phyloP scores from a whole-genome alignment of 2,113 vertebrate genomes.

The Melanostigma gelatinosum region DNA sequence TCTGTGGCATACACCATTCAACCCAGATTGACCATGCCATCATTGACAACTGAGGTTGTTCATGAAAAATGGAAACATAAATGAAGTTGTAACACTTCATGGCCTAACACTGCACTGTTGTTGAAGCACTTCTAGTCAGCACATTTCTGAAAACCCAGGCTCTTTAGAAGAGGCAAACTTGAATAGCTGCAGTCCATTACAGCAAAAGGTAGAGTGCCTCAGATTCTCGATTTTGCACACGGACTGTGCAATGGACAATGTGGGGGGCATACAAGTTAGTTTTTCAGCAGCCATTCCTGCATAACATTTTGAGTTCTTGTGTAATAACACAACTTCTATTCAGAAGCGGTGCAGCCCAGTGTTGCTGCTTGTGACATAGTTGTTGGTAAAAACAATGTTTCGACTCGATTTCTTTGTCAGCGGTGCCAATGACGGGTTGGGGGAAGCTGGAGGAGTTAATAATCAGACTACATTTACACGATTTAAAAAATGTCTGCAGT shows the following conservation, averaged over 20 bases:
- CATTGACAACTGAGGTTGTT: slow-evolving; percentile 6
- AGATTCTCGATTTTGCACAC: background rate
- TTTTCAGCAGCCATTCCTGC: background rate
- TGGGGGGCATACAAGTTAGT: background rate
- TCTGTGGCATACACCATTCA: slow-evolving; percentile 5
- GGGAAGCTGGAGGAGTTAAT: background rate
- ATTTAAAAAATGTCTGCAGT: background rate
- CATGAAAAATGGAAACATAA: slow-evolving; percentile 17
- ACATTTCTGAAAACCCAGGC: slow-evolving; percentile 1
- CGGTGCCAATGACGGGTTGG: background rate
- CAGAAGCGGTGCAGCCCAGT: background rate
- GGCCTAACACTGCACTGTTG: background rate
- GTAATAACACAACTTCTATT: background rate
- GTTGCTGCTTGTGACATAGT: background rate
- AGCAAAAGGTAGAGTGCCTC: background rate
- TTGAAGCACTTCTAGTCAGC: background rate
- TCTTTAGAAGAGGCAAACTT: background rate
- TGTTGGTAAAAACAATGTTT: background rate
- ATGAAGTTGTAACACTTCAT: background rate
- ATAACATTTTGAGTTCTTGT: background rate
- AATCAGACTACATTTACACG: background rate
- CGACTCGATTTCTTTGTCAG: background rate
- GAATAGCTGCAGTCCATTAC: slow-evolving; percentile 7
- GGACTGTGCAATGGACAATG: background rate
- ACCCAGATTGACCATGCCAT: background rate